A percentile compares a stretch with the other conserved stretches of the same genome.
Evolutionary conservation across 2,888 invertebrate species (phyloP).

Genomic region (Nasonovia ribisnigri): DNA sequence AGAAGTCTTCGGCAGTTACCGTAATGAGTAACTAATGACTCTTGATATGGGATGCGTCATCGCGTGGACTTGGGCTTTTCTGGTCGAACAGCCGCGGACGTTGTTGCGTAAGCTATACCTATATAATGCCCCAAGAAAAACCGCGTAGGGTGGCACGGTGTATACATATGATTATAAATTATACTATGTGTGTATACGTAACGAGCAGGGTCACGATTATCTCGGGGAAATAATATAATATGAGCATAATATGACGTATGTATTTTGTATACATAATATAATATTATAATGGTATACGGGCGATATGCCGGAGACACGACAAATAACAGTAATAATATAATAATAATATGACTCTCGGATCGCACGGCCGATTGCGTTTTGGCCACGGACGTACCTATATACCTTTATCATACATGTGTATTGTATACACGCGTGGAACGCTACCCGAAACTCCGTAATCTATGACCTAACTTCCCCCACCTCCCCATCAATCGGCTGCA

Average conservation of each 20-base stretch:
- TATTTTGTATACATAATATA: background rate
- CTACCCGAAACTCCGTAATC: background rate
- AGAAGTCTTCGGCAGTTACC: background rate
- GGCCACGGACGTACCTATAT: background rate
- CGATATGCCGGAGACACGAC: background rate
- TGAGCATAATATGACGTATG: background rate
- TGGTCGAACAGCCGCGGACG: background rate
- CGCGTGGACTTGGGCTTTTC: background rate
- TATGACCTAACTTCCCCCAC: background rate
- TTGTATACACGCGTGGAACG: background rate
- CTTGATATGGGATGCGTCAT: background rate
- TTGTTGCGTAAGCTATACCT: background rate
- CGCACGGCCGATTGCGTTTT: background rate
- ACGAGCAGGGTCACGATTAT: constrained; percentile 13
- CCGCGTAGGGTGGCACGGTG: background rate
- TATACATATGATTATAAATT: background rate
- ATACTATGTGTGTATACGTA: background rate
- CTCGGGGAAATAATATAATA: background rate
- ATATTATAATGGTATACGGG: background rate
- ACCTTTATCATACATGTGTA: background rate
- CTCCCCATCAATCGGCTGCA: background rate
- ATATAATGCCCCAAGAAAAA: background rate
- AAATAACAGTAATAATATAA: constrained; percentile 2
- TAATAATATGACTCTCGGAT: constrained; percentile 16
- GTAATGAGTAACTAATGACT: background rate